phyloP scores from a whole-genome alignment of 2,888 invertebrate species.

The Caenorhabditis auriculariae region DNA sequence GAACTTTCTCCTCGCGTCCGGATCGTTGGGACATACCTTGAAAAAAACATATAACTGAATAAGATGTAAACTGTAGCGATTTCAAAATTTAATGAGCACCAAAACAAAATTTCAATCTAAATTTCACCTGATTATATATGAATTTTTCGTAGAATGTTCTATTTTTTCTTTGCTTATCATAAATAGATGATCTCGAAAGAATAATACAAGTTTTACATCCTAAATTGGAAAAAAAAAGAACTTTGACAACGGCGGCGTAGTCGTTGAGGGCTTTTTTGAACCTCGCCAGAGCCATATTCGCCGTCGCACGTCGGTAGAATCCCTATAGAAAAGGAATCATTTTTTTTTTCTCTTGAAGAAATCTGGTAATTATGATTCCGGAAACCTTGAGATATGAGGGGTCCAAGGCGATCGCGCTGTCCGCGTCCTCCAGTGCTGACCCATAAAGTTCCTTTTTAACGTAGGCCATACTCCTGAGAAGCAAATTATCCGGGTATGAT shows the following conservation, averaged over 20 bases:
- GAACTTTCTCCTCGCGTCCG: slow-evolving; percentile 87
- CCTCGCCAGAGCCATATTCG: slow-evolving; percentile 95
- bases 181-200: too few relatives aligned
- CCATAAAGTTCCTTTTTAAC: slow-evolving; percentile 92
- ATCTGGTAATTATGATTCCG: background rate
- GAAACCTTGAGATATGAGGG: slow-evolving; percentile 79
- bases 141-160: slow-evolving; percentile 1
- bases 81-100: background rate
- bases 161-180: too few relatives aligned
- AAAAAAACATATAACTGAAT: slow-evolving; percentile 66
- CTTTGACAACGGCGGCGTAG: slow-evolving; percentile 80
- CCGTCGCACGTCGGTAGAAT: slow-evolving; percentile 92
- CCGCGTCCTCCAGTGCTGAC: slow-evolving; percentile 87
- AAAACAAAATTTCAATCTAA: background rate
- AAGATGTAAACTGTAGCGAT: too few relatives aligned
- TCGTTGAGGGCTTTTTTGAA: slow-evolving; percentile 93
- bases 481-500: background rate
- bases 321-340: slow-evolving; percentile 68
- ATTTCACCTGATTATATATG: background rate
- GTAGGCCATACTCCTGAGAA: slow-evolving; percentile 82
- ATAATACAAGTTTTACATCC: too few relatives aligned
- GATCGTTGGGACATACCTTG: slow-evolving; percentile 89
- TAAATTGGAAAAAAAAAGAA: slow-evolving; percentile 64
- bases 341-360: too few relatives aligned
- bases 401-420: slow-evolving; percentile 86